Percentiles rank a stretch among this genome's conserved stretches.
Evolutionary conservation across 2,888 invertebrate genomes (phyloP).

Genomic region (Ichneumoninae sp.): DNA sequence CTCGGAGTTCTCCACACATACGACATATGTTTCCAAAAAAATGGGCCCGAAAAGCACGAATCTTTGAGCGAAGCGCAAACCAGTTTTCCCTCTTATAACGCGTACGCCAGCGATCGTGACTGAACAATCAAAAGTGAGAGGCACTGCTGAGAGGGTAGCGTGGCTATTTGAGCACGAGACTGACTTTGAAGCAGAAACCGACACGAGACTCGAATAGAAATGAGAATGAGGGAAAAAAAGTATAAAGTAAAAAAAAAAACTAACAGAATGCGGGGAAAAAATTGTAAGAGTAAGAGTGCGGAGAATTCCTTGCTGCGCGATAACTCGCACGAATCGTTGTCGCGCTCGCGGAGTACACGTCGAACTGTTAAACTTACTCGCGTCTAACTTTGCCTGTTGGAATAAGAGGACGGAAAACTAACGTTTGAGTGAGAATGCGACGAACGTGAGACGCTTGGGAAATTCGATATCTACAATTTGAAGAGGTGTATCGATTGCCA

Average conservation of each 20-base stretch:
- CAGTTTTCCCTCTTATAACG: background rate
- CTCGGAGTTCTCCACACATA: background rate
- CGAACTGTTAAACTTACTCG: conserved; percentile 12
- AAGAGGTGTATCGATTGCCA: conserved; percentile 50
- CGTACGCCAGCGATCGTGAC: background rate
- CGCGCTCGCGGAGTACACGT: conserved; percentile 18
- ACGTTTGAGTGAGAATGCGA: conserved; percentile 16
- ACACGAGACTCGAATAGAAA: conserved; percentile 11
- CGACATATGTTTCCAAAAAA: background rate
- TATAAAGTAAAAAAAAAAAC: background rate
- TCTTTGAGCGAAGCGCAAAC: background rate
- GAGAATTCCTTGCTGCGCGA: conserved; percentile 19
- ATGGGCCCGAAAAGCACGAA: background rate
- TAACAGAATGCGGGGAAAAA: background rate
- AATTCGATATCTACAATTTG: conserved; percentile 54
- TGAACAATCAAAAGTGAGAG: background rate
- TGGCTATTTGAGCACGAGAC: background rate
- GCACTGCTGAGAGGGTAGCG: background rate
- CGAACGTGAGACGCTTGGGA: conserved; percentile 56
- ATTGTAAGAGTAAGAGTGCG: conserved; percentile 1
- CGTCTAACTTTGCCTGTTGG: conserved; percentile 18
- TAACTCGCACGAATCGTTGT: conserved; percentile 37
- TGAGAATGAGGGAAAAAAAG: background rate
- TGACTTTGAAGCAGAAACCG: background rate
- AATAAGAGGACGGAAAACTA: conserved; percentile 28